Percentiles rank a stretch among this genome's conserved stretches.
Conservation (phyloP, 2,113 vertebrate genomes). For the Falco punctatus region DNA sequence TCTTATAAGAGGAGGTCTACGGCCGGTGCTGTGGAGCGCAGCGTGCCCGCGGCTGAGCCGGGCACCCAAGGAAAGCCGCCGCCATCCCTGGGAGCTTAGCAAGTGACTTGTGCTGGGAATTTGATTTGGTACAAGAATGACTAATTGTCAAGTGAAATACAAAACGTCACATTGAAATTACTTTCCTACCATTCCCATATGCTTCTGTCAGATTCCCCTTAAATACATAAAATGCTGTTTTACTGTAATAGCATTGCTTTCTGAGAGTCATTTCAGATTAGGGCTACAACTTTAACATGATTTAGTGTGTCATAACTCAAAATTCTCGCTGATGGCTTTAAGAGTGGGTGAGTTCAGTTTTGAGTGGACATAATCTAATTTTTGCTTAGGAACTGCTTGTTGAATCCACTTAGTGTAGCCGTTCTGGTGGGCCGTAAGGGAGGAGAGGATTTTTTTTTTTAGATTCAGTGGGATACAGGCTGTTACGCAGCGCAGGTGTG, state of each 20-base stretch:
- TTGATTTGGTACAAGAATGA: no score
- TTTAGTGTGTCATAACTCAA: rapidly evolving
- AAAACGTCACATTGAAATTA: neutral
- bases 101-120: neutral
- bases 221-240: rapidly evolving
- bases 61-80: rapidly evolving
- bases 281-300: neutral
- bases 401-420: neutral
- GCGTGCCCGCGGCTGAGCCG: neutral
- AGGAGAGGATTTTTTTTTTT: neutral
- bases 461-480: rapidly evolving
- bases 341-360: neutral
- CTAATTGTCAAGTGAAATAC: neutral
- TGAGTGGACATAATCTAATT: neutral
- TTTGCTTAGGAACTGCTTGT: neutral
- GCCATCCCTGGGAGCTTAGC: rapidly evolving
- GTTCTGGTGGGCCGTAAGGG: neutral
- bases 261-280: neutral
- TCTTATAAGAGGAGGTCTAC: rapidly evolving
- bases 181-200: neutral
- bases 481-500: neutral
- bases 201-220: neutral
- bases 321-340: neutral
- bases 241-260: neutral
- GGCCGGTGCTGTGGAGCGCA: neutral